These are phyloP conservation scores for Micronycteris hirsuta DNA, from an alignment of 2,113 vertebrate genomes.

Conservation along the genomic window DNA sequence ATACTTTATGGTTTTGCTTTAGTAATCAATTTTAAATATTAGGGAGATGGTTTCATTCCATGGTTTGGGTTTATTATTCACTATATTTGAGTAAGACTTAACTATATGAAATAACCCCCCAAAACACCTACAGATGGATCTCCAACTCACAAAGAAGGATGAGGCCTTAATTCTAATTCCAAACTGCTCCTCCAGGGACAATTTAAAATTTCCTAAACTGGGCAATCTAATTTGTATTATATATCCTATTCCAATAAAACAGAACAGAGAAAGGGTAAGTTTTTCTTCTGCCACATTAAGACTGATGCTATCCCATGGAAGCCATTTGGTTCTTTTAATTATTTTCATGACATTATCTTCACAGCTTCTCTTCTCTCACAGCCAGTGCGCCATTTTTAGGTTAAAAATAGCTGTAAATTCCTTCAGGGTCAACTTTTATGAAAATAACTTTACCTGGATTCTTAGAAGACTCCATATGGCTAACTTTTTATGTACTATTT, in stretches of 20 bases:
- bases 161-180: conserved; percentile 5
- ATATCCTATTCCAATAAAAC: neutral
- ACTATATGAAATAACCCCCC: neutral
- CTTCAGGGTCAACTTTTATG: conserved; percentile 46
- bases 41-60: neutral
- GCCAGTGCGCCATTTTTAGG: neutral
- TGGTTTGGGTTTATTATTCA: conserved; percentile 22
- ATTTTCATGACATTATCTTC: conserved; percentile 58
- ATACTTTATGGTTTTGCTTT: too few relatives aligned
- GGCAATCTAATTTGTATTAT: neutral
- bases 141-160: neutral
- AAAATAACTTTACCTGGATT: conserved; percentile 48
- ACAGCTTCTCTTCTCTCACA: conserved; percentile 69
- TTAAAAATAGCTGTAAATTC: conserved; percentile 53
- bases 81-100: neutral
- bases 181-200: neutral
- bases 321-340: conserved; percentile 54
- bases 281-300: conserved; percentile 56
- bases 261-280: conserved; percentile 47
- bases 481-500: conserved; percentile 51
- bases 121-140: neutral
- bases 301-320: conserved; percentile 58
- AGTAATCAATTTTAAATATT: neutral
- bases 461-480: conserved; percentile 55
- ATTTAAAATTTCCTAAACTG: neutral